Base-by-base conservation (phyloP, 2,888 invertebrate genomes). In the Uropetala carovei region DNA sequence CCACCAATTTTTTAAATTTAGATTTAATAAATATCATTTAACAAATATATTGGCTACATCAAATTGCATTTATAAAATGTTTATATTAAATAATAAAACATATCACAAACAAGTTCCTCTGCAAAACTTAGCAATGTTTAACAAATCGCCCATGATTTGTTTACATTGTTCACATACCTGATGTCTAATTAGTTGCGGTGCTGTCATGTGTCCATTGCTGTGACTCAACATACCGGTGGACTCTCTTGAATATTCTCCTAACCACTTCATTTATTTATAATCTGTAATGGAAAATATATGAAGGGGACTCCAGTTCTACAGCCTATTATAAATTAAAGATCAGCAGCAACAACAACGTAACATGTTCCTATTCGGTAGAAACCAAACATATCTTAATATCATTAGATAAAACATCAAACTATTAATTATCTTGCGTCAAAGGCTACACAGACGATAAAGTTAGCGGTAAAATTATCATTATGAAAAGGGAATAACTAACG, bases 181-280 rank as follows among this genome's bases (percentile, higher is more conserved):
- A 91, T 93, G 94, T 81, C 93, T 93, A 56, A 93, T 93, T 85
- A 93, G 93, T 92, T 94, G 94, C 60, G 93, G 93, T 58, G 93
- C 93, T 92, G 92, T 93, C 58, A 93, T 93, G 93, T 93, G 94
- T 82, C 94, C 94, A 93, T 94, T 94, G 83, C 93, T 93, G 92
- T 94, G 94, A 93, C 94, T 94, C 93, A 94, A 93, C 94, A 94
- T 94, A 93, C 94, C 94, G 93, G 93, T 93, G 92, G 94, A 81
- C 89, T 94, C 94, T 89, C 93, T 93, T 22, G 89, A 89, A 43
- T 64, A 64, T 91, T 93, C 94, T 93, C 93, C 94, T 93, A 94
- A 93, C 94, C 94, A 94, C 94, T 94, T 94, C 94, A 94, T 94
- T 94, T 93, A 94, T 93, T 93, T 91, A 43, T 43, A 59, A 68